phyloP scores from a whole-genome alignment of 1,140 invertebrate species.

The Drosophila sucinea region DNA sequence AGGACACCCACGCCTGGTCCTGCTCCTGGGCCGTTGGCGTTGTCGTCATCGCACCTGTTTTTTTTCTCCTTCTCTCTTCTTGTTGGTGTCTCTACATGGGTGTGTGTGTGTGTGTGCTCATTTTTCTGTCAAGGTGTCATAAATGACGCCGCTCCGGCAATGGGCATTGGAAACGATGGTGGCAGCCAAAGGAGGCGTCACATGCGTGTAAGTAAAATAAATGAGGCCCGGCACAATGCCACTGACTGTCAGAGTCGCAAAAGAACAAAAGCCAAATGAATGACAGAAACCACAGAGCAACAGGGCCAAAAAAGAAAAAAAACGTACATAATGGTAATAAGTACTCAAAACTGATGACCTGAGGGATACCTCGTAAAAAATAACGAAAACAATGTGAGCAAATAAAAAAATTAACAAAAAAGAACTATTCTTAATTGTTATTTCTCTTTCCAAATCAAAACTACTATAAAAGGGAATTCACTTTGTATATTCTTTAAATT shows the following conservation, averaged over 20 bases:
- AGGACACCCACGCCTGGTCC: constrained; percentile 35
- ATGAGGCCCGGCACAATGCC: constrained; percentile 73
- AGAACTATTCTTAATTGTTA: background rate
- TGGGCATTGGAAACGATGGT: constrained; percentile 25
- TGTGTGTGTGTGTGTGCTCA: constrained; percentile 57
- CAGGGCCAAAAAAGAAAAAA: constrained; percentile 46
- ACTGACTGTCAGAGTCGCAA: constrained; percentile 40
- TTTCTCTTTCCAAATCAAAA: background rate
- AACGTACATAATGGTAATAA: constrained; percentile 6
- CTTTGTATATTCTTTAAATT: background rate
- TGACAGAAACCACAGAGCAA: constrained; percentile 76
- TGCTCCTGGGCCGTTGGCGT: background rate
- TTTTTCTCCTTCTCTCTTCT: background rate
- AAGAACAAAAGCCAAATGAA: constrained; percentile 76
- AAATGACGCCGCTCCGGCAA: constrained; percentile 67
- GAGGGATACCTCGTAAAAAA: background rate
- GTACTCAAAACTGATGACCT: background rate
- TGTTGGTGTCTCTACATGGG: background rate
- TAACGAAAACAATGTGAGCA: background rate
- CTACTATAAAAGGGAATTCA: background rate
- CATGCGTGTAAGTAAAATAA: constrained; percentile 81
- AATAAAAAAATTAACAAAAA: too few relatives aligned
- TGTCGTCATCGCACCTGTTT: background rate
- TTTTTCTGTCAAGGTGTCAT: constrained; percentile 80
- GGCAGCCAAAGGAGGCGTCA: constrained; percentile 26